Conservation (phyloP, 2,113 vertebrate species). For the Rhinoderma darwinii region DNA sequence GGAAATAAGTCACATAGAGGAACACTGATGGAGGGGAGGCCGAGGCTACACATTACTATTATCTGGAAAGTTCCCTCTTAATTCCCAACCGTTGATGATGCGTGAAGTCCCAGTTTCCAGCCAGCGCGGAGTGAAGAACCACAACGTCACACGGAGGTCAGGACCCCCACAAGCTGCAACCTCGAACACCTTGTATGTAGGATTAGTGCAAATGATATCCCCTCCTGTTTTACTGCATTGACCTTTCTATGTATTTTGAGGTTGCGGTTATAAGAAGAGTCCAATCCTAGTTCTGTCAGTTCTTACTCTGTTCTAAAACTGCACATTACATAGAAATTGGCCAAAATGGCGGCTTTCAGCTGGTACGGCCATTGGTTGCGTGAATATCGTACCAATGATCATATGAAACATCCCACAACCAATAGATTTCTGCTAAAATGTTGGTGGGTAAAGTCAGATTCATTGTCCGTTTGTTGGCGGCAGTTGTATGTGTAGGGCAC, state of each 20-base stretch:
- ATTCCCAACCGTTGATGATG: neutral
- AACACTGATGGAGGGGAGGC: neutral
- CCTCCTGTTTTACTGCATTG: neutral
- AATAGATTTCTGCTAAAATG: no score
- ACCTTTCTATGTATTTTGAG: neutral
- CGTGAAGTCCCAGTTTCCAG: neutral
- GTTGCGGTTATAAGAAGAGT: no score
- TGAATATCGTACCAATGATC: no score
- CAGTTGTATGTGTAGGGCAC: no score
- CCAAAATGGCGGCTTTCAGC: no score
- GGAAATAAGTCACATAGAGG: neutral
- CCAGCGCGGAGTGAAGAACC: neutral
- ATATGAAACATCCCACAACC: no score
- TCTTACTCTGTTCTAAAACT: no score
- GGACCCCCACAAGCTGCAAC: neutral
- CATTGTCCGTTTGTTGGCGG: no score
- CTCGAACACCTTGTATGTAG: neutral
- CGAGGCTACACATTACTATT: neutral
- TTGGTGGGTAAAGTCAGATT: no score
- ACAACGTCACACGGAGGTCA: neutral
- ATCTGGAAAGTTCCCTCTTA: neutral
- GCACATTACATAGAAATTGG: no score
- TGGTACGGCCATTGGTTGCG: no score
- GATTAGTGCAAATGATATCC: slow-evolving; percentile 1
- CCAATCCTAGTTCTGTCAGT: no score